These are phyloP conservation scores for Brachystomella parvula DNA, from an alignment of 1,140 invertebrate genomes.

Conservation along the genomic window DNA sequence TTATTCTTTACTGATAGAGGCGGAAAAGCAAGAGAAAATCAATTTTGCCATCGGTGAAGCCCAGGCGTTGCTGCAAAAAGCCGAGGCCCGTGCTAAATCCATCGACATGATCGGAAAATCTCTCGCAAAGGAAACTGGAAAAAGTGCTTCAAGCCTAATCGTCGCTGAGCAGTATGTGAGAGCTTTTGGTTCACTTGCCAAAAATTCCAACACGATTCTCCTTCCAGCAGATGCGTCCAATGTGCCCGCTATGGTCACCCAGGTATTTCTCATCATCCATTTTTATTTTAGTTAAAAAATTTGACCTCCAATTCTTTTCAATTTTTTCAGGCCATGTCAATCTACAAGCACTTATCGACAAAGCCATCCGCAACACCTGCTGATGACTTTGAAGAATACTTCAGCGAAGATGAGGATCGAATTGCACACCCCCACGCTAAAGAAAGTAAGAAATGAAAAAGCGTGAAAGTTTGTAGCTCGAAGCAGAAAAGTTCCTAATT, in stretches of 20 bases:
- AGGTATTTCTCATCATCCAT: conserved; percentile 51
- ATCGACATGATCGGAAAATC: conserved; percentile 65
- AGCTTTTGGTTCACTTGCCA: conserved; percentile 87
- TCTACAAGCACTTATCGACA: conserved; percentile 31
- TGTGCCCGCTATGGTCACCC: conserved; percentile 70
- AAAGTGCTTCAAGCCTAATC: conserved; percentile 80
- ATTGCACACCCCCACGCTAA: not conserved
- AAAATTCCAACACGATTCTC: conserved; percentile 88
- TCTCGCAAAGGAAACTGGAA: conserved; percentile 56
- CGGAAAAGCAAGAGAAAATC: conserved; percentile 75
- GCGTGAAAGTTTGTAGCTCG: not conserved
- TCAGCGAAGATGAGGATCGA: conserved; percentile 30
- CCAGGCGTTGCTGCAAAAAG: conserved; percentile 72
- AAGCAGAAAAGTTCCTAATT: not conserved
- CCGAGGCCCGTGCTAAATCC: conserved; percentile 71
- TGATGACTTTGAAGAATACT: conserved; percentile 25
- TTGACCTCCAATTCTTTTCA: conserved; percentile 30
- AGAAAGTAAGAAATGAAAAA: not conserved
- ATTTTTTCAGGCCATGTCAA: conserved; percentile 38
- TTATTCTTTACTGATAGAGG: conserved; percentile 52
- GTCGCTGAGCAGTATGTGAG: conserved; percentile 91
- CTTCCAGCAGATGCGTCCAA: conserved; percentile 84
- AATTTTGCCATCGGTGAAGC: conserved; percentile 82
- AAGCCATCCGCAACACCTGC: conserved; percentile 5
- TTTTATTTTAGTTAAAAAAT: conserved; percentile 1